phyloP scores from a whole-genome alignment of 1,140 invertebrate species.

The Archivesica marissinica region DNA sequence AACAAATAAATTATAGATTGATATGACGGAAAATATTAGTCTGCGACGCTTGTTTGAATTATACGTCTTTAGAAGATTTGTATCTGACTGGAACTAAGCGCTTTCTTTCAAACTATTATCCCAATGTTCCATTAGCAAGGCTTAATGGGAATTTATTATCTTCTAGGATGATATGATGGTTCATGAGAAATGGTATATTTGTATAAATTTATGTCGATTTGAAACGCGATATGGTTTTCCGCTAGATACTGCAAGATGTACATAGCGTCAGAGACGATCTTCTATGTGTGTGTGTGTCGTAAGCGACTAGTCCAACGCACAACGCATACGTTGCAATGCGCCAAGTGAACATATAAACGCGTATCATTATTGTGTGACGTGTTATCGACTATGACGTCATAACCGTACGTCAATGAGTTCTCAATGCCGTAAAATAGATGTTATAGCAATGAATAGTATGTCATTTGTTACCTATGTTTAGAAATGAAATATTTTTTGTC shows the following conservation, averaged over 20 bases:
- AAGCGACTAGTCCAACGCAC: neutral
- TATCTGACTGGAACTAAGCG: conserved; percentile 22
- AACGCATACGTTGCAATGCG: neutral
- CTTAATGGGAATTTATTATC: conserved; percentile 59
- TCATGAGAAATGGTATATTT: conserved; percentile 52
- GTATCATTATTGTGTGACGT: no score
- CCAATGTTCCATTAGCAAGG: conserved; percentile 41
- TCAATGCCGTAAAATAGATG: no score
- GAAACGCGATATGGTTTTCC: conserved; percentile 49
- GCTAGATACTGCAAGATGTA: neutral
- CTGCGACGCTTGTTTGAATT: conserved; percentile 7
- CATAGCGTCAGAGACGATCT: neutral
- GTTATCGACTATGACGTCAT: neutral
- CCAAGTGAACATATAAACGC: neutral
- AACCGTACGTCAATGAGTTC: neutral
- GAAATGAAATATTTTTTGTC: no score
- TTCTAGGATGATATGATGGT: conserved; percentile 4
- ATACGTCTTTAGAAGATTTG: conserved; percentile 38
- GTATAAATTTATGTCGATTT: conserved; percentile 30
- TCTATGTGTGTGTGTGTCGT: neutral
- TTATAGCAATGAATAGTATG: no score
- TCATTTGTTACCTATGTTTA: no score
- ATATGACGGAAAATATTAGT: conserved; percentile 33
- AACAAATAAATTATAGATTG: conserved; percentile 51
- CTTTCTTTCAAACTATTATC: neutral